Evolutionary conservation across 2,113 vertebrate genomes (phyloP).

Genomic region (Lepisosteus osseus): DNA sequence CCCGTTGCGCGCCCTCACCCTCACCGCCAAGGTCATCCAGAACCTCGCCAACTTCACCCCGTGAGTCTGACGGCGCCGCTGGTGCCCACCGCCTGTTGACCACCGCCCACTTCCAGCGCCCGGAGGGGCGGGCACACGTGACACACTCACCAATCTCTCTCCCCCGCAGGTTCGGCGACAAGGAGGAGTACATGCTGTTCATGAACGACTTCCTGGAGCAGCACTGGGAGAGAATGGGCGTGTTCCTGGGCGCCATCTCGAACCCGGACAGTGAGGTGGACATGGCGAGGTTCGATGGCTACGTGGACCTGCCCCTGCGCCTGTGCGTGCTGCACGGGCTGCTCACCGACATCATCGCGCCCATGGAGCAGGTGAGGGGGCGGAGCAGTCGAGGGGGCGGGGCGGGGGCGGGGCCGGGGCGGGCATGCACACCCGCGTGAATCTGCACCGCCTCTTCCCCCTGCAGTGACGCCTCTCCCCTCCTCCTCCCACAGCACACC

Average conservation of each 20-base stretch:
- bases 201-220: constrained; percentile 89
- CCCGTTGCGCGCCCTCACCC: constrained; percentile 80
- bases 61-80: constrained; percentile 56
- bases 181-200: constrained; percentile 94
- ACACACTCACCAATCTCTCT: background rate
- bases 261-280: constrained; percentile 58
- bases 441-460: background rate
- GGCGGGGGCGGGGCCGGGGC: no score
- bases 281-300: constrained; percentile 74
- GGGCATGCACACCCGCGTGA: no score
- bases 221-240: constrained; percentile 75
- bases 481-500: constrained; percentile 59
- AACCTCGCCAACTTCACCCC: constrained; percentile 88
- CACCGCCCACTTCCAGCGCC: background rate
- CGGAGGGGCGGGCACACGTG: no score
- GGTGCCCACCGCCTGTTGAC: background rate
- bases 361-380: constrained; percentile 72
- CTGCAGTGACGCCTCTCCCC: background rate
- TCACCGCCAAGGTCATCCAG: constrained; percentile 94
- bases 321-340: constrained; percentile 85
- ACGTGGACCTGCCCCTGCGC: constrained; percentile 81
- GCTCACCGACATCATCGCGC: constrained; percentile 80
- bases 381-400: background rate
- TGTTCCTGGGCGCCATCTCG: constrained; percentile 77
- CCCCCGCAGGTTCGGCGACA: constrained; percentile 84